Evolutionary conservation across 2,797 vertebrate species (phyloP).

Genomic region (Nyctalus aviator): DNA sequence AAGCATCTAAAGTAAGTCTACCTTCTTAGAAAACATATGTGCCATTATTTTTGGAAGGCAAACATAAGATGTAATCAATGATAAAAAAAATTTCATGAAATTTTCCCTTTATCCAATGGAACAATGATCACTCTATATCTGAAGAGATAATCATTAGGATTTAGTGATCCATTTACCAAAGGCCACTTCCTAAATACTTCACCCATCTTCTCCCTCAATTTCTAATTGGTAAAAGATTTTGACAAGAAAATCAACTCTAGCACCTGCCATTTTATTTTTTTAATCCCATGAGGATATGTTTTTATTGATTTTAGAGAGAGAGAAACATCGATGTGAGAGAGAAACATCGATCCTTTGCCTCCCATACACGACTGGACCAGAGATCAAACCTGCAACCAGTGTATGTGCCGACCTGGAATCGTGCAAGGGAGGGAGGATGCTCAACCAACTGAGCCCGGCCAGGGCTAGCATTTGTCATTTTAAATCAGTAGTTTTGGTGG

Average conservation of each 20-base stretch:
- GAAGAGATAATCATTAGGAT: slow-evolving; percentile 29
- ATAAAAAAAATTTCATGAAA: slow-evolving; percentile 25
- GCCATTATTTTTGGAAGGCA: slow-evolving; percentile 24
- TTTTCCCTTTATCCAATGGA: slow-evolving; percentile 37
- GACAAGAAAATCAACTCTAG: slow-evolving; percentile 26
- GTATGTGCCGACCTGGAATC: not conserved
- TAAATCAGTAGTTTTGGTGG: not conserved
- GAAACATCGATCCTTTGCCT: not conserved
- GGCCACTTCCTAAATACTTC: not conserved
- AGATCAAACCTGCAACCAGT: not conserved
- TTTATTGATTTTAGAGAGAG: not conserved
- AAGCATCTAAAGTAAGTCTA: not conserved
- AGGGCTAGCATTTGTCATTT: not conserved
- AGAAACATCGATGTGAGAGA: too few relatives aligned
- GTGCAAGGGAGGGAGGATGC: not conserved
- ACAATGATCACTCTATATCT: not conserved
- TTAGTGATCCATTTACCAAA: slow-evolving; percentile 39
- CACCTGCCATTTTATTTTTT: not conserved
- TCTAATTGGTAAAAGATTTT: slow-evolving; percentile 37
- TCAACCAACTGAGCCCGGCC: not conserved
- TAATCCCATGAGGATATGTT: not conserved
- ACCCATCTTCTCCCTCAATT: not conserved
- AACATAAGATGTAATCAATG: slow-evolving; percentile 18
- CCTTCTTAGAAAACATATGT: slow-evolving; percentile 37
- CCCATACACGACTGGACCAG: not conserved